A percentile compares a stretch with the other conserved stretches of the same genome.
Conservation (phyloP, 2,888 invertebrate genomes). For the Tenthredo notha region DNA sequence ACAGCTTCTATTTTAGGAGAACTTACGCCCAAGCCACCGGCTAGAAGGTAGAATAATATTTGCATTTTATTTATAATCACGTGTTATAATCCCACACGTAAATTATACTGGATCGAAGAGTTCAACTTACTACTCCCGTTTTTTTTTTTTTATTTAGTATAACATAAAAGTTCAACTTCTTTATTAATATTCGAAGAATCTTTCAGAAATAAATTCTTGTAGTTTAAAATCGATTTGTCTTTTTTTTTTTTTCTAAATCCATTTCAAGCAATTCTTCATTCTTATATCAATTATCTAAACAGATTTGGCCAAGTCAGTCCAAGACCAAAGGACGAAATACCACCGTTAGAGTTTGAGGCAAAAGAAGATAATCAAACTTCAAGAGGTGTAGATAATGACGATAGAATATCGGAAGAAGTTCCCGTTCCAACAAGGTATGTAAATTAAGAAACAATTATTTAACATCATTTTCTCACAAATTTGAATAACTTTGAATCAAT, state of each 20-base stretch:
- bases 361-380: constrained; percentile 62
- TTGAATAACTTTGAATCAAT: neutral
- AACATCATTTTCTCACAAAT: neutral
- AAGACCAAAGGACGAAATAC: constrained; percentile 69
- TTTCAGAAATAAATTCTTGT: neutral
- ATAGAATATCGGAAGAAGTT: constrained; percentile 63
- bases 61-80: constrained; percentile 5
- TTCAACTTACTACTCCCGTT: neutral
- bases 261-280: neutral
- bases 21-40: constrained; percentile 73
- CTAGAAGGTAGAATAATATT: constrained; percentile 65
- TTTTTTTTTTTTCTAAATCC: neutral
- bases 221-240: neutral
- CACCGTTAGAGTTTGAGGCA: constrained; percentile 67
- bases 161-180: neutral
- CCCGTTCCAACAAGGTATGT: constrained; percentile 70
- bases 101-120: neutral
- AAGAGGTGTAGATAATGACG: constrained; percentile 53
- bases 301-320: constrained; percentile 74
- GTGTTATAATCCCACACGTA: neutral
- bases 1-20: constrained; percentile 70
- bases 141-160: neutral
- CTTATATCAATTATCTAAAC: neutral
- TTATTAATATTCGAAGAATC: neutral
- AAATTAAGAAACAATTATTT: too few relatives aligned